phyloP scores from a whole-genome alignment of 2,797 vertebrate genomes.

The Tenualosa ilisha region DNA sequence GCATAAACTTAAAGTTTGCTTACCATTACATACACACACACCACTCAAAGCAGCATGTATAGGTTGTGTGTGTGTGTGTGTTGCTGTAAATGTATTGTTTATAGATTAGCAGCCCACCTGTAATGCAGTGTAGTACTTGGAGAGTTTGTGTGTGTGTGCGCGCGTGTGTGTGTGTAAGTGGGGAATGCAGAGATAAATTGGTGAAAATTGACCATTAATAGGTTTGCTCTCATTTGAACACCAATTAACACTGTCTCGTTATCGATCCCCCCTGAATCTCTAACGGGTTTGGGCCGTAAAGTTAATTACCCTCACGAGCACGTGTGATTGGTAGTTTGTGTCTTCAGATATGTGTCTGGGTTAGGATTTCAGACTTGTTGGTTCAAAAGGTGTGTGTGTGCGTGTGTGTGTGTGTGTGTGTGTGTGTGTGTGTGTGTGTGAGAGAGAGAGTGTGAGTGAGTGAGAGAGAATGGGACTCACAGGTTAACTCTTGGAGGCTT shows the following conservation, averaged over 20 bases:
- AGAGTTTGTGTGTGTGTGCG: not conserved
- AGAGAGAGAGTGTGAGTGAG: not conserved
- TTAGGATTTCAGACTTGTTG: too few species aligned
- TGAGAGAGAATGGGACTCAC: too few species aligned
- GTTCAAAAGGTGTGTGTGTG: too few species aligned
- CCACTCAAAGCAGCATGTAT: not conserved
- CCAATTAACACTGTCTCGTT: conserved; percentile 56
- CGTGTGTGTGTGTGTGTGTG: too few species aligned
- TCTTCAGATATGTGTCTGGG: not conserved
- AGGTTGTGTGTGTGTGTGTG: conserved; percentile 10
- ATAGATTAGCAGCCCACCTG: too few species aligned
- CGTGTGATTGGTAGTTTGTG: conserved; percentile 51
- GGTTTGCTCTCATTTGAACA: conserved; percentile 50
- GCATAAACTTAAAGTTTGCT: too few species aligned
- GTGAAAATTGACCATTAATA: conserved; percentile 51
- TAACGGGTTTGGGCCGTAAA: conserved; percentile 61
- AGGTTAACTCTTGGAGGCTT: too few species aligned
- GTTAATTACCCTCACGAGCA: conserved; percentile 56
- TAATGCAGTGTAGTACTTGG: not conserved
- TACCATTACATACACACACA: too few species aligned
- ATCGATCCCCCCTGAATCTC: conserved; percentile 52
- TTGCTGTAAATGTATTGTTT: not conserved
- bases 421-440: too few species aligned
- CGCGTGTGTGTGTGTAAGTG: too few species aligned
- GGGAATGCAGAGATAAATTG: conserved; percentile 42